Base-by-base conservation (phyloP, 1,140 invertebrate species). In the Metaphire vulgaris region DNA sequence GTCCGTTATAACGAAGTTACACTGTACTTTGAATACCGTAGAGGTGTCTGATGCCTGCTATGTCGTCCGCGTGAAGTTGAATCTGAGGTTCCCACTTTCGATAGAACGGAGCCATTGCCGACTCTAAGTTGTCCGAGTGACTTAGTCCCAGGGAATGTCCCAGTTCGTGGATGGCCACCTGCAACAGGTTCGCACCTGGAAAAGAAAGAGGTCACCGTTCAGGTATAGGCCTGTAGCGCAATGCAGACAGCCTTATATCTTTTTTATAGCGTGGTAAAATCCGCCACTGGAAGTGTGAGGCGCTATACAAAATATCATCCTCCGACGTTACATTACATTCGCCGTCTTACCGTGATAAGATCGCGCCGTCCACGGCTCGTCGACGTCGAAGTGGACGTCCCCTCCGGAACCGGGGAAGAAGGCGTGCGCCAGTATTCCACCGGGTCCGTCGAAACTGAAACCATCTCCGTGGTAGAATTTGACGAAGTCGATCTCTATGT, bases 31-130 rank as follows among this genome's bases (percentile, higher is more conserved):
- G 32, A 12, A 71, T n/a, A 87, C 88, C 88, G 79, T 89, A 89
- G 1, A 89, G 81, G 56, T 81, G 80, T 78, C 87, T 87, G 12
- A 97, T 97, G 28, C 91, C 96, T 77, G 89, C 88, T 67, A 91
- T 90, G 86, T 98, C 96, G 85, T 98, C 96, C 76, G 93, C 90
- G 16, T 93, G 93, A 34, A 98, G 87, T 79, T 90, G 89, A 83
- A 97, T 95, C 68, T 89, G 86, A 33, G 92, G 90, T 29, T 79
- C 90, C 82, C 93, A 96, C 66, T 92, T 92, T 83, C 94, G 92
- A 84, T 97, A 98, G 92, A 93, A 97, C 0, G 95, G 94, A 84
- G 91, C 95, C 96, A 97, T 98, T 64, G 97, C 89, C 0, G 95
- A 92, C 21, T 91, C 91, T 79, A 90, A 88, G 16, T 92, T 92